phyloP scores from a whole-genome alignment of 2,888 invertebrate genomes.

The Leptinotarsa haldemani region DNA sequence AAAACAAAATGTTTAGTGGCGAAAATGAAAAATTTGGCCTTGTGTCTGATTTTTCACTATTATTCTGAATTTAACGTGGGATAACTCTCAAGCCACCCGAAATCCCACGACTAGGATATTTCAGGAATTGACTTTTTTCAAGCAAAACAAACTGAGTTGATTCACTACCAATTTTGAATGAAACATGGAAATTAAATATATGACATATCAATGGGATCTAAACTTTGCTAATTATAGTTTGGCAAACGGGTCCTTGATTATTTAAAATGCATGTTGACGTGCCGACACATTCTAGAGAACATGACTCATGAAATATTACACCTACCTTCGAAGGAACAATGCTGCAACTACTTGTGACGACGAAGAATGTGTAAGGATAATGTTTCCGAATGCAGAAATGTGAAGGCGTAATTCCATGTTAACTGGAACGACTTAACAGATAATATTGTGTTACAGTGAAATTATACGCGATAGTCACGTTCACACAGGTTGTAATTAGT shows the following conservation, averaged over 20 bases:
- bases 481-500: not conserved
- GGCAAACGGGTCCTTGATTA: not conserved
- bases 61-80: too few species aligned
- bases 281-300: conserved; percentile 13
- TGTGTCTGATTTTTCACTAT: too few species aligned
- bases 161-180: too few species aligned
- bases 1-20: too few species aligned
- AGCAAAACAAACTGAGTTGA: too few species aligned
- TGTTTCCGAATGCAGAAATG: conserved; percentile 33
- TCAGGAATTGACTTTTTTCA: too few species aligned
- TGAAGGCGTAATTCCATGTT: conserved; percentile 30
- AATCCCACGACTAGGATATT: too few species aligned
- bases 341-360: conserved; percentile 19
- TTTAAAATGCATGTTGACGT: conserved; percentile 10
- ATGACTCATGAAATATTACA: conserved; percentile 21
- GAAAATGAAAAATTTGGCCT: too few species aligned
- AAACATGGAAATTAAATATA: not conserved
- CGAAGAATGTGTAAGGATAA: conserved; percentile 26
- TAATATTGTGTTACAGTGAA: conserved; percentile 9
- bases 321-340: conserved; percentile 12
- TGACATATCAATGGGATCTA: not conserved
- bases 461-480: conserved; percentile 17
- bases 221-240: not conserved
- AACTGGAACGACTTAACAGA: conserved; percentile 15
- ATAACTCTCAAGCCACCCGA: too few species aligned